Conservation (phyloP, 53 echinoderm and acorn worm species). For the Crossaster papposus region DNA sequence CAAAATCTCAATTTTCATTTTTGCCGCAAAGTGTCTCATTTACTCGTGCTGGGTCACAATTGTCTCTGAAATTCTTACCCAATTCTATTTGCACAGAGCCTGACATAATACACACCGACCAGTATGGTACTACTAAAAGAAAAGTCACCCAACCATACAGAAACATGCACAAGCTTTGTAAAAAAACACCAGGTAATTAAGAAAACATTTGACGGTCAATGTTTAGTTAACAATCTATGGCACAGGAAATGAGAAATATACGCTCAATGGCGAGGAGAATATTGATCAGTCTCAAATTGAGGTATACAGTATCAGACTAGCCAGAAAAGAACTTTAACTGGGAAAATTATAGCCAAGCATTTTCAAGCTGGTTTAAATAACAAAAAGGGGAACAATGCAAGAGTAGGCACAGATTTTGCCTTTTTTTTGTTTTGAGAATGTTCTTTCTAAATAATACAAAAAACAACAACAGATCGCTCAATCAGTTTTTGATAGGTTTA, state of each 20-base stretch:
- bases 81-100: background rate
- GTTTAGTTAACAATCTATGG: slow-evolving; percentile 38
- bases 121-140: background rate
- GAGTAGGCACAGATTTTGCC: too few species aligned
- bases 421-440: too few species aligned
- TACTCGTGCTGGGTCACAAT: too few species aligned
- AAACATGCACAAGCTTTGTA: background rate
- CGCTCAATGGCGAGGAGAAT: slow-evolving; percentile 12
- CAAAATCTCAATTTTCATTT: too few species aligned
- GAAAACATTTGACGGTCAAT: slow-evolving; percentile 4
- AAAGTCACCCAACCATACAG: background rate
- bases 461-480: too few species aligned
- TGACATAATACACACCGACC: background rate
- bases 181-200: slow-evolving; percentile 31
- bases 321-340: background rate
- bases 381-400: background rate
- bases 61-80: too few species aligned
- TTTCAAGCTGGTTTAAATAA: background rate
- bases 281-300: slow-evolving; percentile 11
- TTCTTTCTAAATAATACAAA: too few species aligned
- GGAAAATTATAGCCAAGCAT: background rate
- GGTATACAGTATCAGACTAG: slow-evolving; percentile 4
- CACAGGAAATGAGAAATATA: slow-evolving; percentile 44
- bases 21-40: too few species aligned
- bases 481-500: too few species aligned